phyloP scores from a whole-genome alignment of 2,113 vertebrate species.

The Terrapene triunguis region DNA sequence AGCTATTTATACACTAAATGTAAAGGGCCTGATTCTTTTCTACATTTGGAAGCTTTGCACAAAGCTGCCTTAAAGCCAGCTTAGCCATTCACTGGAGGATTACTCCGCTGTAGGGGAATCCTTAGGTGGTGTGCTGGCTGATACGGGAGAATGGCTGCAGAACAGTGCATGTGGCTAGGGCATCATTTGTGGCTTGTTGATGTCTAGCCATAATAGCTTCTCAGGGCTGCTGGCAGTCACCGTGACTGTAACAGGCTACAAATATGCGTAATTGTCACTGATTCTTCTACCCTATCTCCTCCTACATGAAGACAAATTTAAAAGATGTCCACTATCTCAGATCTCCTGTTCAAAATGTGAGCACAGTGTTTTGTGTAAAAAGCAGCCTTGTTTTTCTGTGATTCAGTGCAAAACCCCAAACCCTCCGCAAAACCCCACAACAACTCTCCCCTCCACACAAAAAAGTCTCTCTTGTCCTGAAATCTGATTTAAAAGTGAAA shows the following conservation, averaged over 20 bases:
- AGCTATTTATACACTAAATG: conserved; percentile 3
- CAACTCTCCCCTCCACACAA: not conserved
- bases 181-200: not conserved
- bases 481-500: not conserved
- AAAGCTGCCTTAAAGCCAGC: not conserved
- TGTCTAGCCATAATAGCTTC: not conserved
- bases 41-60: not conserved
- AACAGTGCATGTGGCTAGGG: accelerated
- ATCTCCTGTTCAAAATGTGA: not conserved
- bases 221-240: not conserved
- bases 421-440: not conserved
- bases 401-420: not conserved
- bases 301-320: not conserved
- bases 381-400: not conserved
- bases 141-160: accelerated
- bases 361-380: not conserved
- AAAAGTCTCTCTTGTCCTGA: not conserved
- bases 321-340: not conserved
- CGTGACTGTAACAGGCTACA: not conserved
- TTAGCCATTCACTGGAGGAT: not conserved
- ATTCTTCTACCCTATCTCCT: not conserved
- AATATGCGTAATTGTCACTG: not conserved
- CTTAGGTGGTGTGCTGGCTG: not conserved
- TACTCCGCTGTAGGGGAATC: accelerated
- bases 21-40: not conserved